Evolutionary conservation across 2,888 invertebrate species (phyloP), one percentile per base, ranked within the genome.

Genomic region (Drosophila multiciliata): DNA sequence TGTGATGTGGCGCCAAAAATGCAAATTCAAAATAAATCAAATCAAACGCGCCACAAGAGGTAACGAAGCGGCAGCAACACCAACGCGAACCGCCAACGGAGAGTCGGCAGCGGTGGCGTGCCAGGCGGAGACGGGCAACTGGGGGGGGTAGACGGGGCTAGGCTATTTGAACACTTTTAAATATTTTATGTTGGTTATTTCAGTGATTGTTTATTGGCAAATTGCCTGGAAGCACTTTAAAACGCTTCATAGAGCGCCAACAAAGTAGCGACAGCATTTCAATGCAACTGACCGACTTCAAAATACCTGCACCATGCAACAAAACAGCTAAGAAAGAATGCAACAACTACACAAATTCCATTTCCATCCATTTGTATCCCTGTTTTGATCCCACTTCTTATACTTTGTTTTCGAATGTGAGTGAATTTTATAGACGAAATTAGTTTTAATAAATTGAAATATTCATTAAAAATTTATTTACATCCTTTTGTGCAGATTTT

Each of bases 171-270:
- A 64, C 72, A 76, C 55, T 87, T 84, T 90, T 90, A 87, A 90
- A 87, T 87, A 90, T 87, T 87, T 90, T 68, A 87, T 90, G 78
- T 88, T 88, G 74, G 85, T 82, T 87, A 80, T 90, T 89, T 78
- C 90, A 82, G 85, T 73, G 89, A 87, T 87, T 87, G 87, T 87
- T 87, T 90, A 92, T 89, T 84, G 84, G 80, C 85, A 92, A 91
- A 91, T 91, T 92, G 91, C 84, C 91, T 91, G 91, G 91, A 91
- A 91, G 92, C 92, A 90, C 80, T 91, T 92, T 75, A 84, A 91
- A 91, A 90, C 92, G 91, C 91, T 87, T 83, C 83, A 87, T 75
- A 75, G 87, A 89, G 70, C 89, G 68, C 66, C 74, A 66, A 83
- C 67, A 80, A 85, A 69, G 66, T 70, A 62, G 40, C 17, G 26